Base-by-base conservation (phyloP, 2,113 vertebrate genomes). In the Channa argus region DNA sequence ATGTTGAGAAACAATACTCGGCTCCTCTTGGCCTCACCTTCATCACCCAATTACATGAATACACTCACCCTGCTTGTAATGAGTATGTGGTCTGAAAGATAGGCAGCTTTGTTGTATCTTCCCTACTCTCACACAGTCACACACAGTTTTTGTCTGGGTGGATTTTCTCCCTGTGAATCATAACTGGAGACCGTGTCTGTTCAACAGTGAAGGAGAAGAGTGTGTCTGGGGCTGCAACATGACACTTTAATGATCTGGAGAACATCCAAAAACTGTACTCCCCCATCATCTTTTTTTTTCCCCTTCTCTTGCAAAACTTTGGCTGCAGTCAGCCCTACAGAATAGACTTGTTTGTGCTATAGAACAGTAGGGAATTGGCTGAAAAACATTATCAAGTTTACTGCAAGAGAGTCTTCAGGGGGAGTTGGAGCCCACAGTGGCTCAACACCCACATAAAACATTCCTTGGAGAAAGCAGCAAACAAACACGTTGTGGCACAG, bases 161-260 rank as follows among this genome's bases (percentile, higher is more conserved):
- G 64, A 76, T 86, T 88, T 80, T 73, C 71, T 85, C 65, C 52
- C 39, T 41, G 51, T 84, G 74, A 87, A 79, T 84, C 81, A 88
- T 54, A 83, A 72, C 80, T 38, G 47, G 53, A 80, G 74, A 34
- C 66, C 12, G 11, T 67, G 82, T 78, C 67, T 83, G 74, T 53
- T 85, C 63, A 77, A 38, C 59, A 80, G 59, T 50, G 8, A 77
- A 43, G 63, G 78, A 74, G 73, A 41, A 9, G 80, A 71, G 74
- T 85, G 80, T 69, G 86, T 89, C 80, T 90, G 82, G 50, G 71
- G 71, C 50, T 90, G 91, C 86, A 92, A 93, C 60, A n/a, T 67
- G 78, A 93, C 66, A 88, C 88, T 87, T 91, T 86, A 91, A 92
- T 88, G 79, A 91, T 85, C 74, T 87, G 84, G 84, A 90, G 61